Evolutionary conservation across 2,113 vertebrate species (phyloP).

Genomic region (Bolborhynchus lineola): DNA sequence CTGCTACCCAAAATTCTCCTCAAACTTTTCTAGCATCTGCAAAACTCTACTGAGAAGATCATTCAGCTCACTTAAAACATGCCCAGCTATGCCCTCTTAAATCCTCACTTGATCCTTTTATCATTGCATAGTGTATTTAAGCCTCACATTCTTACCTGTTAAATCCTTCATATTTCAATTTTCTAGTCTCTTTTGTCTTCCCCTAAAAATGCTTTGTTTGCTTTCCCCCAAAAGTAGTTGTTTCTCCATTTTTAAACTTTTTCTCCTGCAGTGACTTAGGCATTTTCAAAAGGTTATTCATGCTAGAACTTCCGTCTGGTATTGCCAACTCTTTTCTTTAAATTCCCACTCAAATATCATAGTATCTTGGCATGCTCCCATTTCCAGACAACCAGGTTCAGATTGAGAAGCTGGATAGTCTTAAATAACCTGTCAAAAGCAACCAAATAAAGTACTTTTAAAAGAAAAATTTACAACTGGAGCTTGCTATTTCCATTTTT

Average conservation of each 20-base stretch:
- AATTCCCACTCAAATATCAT: not conserved
- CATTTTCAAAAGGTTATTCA: not conserved
- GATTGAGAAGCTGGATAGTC: not conserved
- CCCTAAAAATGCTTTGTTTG: not conserved
- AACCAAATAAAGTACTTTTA: not conserved
- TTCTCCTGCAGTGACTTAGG: not conserved
- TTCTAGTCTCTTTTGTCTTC: constrained; percentile 23
- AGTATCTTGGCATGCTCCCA: not conserved
- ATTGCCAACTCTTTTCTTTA: not conserved
- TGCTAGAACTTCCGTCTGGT: not conserved
- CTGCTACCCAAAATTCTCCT: not conserved
- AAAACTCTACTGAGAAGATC: not conserved
- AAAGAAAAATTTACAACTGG: not conserved
- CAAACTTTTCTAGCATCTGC: not conserved
- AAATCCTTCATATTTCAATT: not conserved
- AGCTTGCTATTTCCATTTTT: not conserved
- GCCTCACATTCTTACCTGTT: not conserved
- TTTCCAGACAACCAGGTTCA: not conserved
- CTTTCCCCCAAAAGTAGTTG: not conserved
- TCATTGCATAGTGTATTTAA: not conserved
- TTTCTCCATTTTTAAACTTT: not conserved
- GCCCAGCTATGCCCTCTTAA: not conserved
- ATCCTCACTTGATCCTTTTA: not conserved
- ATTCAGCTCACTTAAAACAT: constrained; percentile 5
- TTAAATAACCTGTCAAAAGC: not conserved